Evolutionary conservation across 2,113 vertebrate genomes (phyloP), one percentile per base, ranked within the genome.

Genomic region (Dicentrarchus labrax): DNA sequence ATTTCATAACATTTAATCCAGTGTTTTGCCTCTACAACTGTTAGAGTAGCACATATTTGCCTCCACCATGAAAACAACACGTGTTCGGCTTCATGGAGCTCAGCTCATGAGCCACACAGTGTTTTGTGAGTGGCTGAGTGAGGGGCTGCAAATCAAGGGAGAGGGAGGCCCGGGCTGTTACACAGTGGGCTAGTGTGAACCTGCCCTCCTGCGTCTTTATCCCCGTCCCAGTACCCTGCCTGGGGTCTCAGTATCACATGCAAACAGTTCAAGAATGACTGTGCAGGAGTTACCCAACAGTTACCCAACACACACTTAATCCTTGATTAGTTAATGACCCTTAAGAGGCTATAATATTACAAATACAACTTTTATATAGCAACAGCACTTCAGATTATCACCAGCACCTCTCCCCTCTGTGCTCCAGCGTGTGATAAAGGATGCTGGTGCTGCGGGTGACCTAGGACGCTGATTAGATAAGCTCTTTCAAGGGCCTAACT

Each of bases 401-500:
- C 17, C 61, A 15, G 1, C 30, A 22, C 22, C 19, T 53, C 43
- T 74, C 36, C 61, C 51, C 16, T 19, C 24, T 16, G 64, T 38
- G 17, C 71, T 41, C 17, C n/a, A 47, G 59, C 36, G 50, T 65
- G 59, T 45, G 43, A 12, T 12, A 45, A 45, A 45, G 43, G 56
- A 79, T 83, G 83, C 36, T 69, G 67, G 47, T 78, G 82, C 51
- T 56, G 74, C 30, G 3, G 47, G 68, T 89, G 88, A 86, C 77
- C 19, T 78, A 73, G 79, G 64, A 56, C 57, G 51, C 54, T 78
- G 93, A 94, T 94, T 91, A 91, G 92, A 94, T 91, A 85, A 4
- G 39, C 64, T 71, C 51, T 73, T 74, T 88, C 82, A 77, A 85
- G 71, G 75, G 86, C 82, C 61, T 8, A 17, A 36, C 54, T 76